These are phyloP conservation scores for Anisognathus igniventris DNA, from an alignment of 2,797 vertebrate species.

Conservation along the genomic window DNA sequence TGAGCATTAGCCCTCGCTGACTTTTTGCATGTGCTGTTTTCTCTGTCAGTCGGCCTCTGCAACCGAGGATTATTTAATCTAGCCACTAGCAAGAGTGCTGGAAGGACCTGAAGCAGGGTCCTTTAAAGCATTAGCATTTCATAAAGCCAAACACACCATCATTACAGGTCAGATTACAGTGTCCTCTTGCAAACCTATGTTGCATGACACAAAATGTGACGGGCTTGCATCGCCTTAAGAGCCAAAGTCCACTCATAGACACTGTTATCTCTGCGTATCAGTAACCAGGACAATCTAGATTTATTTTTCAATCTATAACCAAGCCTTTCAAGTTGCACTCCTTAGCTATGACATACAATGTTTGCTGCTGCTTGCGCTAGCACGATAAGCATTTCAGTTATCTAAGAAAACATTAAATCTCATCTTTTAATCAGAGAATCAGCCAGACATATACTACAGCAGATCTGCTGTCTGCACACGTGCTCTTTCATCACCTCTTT, in stretches of 20 bases:
- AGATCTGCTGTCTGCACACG: neutral
- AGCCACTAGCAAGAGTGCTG: neutral
- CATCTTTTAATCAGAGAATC: slow-evolving; percentile 33
- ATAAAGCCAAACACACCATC: neutral
- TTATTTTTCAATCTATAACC: slow-evolving; percentile 43
- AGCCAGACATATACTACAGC: neutral
- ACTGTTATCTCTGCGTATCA: slow-evolving; percentile 1
- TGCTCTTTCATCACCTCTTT: neutral
- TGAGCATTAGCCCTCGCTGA: neutral
- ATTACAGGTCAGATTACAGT: neutral
- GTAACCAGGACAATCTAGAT: slow-evolving; percentile 37
- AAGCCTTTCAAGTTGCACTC: slow-evolving; percentile 37
- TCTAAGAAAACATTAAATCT: slow-evolving; percentile 28
- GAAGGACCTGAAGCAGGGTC: neutral
- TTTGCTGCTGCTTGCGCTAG: slow-evolving; percentile 5
- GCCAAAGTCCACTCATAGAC: slow-evolving; percentile 13
- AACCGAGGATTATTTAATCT: neutral
- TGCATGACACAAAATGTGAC: neutral
- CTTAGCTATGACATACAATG: neutral
- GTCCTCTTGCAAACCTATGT: neutral
- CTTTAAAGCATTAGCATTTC: neutral
- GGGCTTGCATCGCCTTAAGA: neutral
- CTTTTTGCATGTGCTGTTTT: slow-evolving; percentile 10
- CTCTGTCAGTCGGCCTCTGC: neutral
- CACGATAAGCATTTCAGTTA: neutral